Percentiles rank a stretch among this genome's conserved stretches.
Evolutionary conservation across 1,140 invertebrate genomes (phyloP).

Genomic region (Diachasma alloeum): DNA sequence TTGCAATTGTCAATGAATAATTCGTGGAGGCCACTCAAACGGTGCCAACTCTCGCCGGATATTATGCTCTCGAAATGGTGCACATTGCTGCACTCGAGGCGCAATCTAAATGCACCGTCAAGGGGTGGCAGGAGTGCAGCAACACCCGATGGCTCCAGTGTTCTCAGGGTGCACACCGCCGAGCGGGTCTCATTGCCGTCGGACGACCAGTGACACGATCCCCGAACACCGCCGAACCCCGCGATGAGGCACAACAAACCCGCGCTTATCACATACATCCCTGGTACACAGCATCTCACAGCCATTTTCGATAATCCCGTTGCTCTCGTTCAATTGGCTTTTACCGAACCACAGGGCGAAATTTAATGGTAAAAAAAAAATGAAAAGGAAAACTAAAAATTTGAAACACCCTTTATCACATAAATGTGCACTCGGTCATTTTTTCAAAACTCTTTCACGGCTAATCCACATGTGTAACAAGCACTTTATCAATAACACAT

Average conservation of each 20-base stretch:
- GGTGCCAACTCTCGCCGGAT: slow-evolving; percentile 75
- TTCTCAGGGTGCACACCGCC: slow-evolving; percentile 75
- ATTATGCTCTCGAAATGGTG: slow-evolving; percentile 83
- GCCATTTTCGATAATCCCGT: slow-evolving; percentile 36
- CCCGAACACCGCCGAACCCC: slow-evolving; percentile 33
- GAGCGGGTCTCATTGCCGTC: slow-evolving; percentile 71
- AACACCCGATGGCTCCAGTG: slow-evolving; percentile 70
- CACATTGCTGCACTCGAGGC: slow-evolving; percentile 79
- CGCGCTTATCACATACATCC: slow-evolving; percentile 33
- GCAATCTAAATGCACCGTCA: slow-evolving; percentile 74
- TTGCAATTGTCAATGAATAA: slow-evolving; percentile 82
- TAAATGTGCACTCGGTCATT: slow-evolving; percentile 30
- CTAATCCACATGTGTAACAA: not conserved
- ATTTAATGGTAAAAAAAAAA: not conserved
- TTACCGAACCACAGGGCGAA: not conserved
- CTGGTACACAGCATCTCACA: slow-evolving; percentile 42
- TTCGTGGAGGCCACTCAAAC: slow-evolving; percentile 76
- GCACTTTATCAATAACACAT: slow-evolving; percentile 2
- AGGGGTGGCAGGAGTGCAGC: slow-evolving; percentile 73
- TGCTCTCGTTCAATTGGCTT: not conserved
- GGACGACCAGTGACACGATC: slow-evolving; percentile 69
- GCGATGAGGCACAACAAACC: slow-evolving; percentile 33
- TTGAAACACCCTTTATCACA: slow-evolving; percentile 40
- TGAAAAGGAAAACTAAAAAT: slow-evolving; percentile 18
- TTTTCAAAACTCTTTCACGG: slow-evolving; percentile 4